Evolutionary conservation across 2,797 vertebrate species (phyloP).

Genomic region (Champsocephalus gunnari): DNA sequence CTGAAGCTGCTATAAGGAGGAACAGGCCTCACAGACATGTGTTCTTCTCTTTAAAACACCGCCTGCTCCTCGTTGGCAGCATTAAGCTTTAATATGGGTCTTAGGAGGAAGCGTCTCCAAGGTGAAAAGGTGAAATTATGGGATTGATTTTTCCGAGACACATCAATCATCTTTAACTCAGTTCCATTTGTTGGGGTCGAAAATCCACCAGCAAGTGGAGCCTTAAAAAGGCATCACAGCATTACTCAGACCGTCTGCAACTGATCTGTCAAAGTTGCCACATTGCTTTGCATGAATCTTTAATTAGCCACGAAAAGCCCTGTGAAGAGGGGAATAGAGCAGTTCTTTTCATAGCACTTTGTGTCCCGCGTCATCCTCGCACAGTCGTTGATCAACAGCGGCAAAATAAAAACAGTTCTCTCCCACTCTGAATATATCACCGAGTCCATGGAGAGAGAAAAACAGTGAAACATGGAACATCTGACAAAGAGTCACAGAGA

Average conservation of each 20-base stretch:
- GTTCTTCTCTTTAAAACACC: conserved; percentile 70
- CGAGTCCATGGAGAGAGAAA: not conserved
- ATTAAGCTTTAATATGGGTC: conserved; percentile 77
- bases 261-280: conserved; percentile 72
- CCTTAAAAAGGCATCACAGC: conserved; percentile 59
- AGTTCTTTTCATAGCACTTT: conserved; percentile 40
- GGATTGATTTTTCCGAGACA: conserved; percentile 72
- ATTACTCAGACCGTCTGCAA: conserved; percentile 59
- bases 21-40: conserved; percentile 75
- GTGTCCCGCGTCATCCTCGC: conserved; percentile 42
- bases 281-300: conserved; percentile 70
- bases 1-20: conserved; percentile 77
- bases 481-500: not conserved
- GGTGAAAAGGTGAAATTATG: conserved; percentile 82
- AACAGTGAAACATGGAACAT: conserved; percentile 11
- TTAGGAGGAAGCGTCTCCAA: conserved; percentile 64
- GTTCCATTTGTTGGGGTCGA: conserved; percentile 64
- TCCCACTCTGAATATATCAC: conserved; percentile 35
- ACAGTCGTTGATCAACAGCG: conserved; percentile 41
- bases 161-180: conserved; percentile 77
- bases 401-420: conserved; percentile 52
- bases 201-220: conserved; percentile 48
- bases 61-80: conserved; percentile 76
- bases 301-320: conserved; percentile 68
- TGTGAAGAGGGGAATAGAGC: conserved; percentile 32